phyloP scores from a whole-genome alignment of 2,113 vertebrate species.

The Urocitellus parryii region DNA sequence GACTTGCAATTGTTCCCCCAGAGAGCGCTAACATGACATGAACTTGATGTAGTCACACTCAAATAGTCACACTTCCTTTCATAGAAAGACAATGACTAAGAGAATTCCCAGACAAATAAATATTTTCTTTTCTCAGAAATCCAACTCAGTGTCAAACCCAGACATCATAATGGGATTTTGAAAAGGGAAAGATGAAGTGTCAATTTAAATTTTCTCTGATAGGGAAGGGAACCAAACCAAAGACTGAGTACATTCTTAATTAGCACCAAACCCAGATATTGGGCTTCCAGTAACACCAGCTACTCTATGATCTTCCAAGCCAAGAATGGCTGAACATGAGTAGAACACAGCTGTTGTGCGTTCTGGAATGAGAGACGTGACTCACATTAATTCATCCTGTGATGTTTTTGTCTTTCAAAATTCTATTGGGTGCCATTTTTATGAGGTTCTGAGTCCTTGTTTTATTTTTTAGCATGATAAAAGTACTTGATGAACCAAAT shows the following conservation, averaged over 20 bases:
- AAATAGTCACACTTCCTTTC: conserved; percentile 39
- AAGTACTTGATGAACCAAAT: not conserved
- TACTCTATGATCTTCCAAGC: not conserved
- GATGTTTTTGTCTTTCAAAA: not conserved
- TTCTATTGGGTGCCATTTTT: not conserved
- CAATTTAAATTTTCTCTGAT: conserved; percentile 6
- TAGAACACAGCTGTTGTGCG: not conserved
- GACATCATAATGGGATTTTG: not conserved
- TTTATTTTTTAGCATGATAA: conserved; percentile 14
- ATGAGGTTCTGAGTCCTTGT: not conserved
- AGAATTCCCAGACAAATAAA: conserved; percentile 67
- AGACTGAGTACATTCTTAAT: not conserved
- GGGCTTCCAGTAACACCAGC: not conserved
- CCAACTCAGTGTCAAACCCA: conserved; percentile 26
- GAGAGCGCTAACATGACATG: not conserved
- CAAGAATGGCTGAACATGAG: not conserved
- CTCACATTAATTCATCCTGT: not conserved
- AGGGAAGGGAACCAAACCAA: not conserved
- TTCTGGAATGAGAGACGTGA: not conserved
- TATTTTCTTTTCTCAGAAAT: conserved; percentile 55
- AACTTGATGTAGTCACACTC: not conserved
- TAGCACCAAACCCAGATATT: not conserved
- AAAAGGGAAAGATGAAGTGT: conserved; percentile 36
- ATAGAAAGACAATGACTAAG: conserved; percentile 57
- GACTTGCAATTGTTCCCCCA: not conserved